Evolutionary conservation across 1,140 invertebrate species (phyloP), one percentile per base, ranked within the genome.

Genomic region (Campoletis sonorensis): DNA sequence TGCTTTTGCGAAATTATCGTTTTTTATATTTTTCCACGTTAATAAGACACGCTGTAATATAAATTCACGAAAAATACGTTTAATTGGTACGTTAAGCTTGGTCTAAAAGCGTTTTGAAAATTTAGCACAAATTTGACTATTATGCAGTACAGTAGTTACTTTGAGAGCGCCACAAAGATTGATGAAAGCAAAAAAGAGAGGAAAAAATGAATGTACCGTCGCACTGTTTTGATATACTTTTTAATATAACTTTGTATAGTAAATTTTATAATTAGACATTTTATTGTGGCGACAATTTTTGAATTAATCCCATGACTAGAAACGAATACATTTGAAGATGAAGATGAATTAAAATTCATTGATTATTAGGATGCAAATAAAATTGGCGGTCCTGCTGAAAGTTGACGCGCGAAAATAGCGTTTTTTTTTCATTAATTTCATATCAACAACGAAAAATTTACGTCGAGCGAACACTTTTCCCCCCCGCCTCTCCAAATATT

Each of bases 241-340:
- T 84, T 81, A 81, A 81, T 77, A 80, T 82, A 64, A 82, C 70
- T 37, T 79, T 81, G 79, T 84, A 82, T 84, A 81, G 76, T 84
- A 81, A 82, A 84, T 81, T 79, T 82, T 67, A 78, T 70, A 33
- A 81, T 79, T 82, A 70, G 73, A 84, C 68, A 82, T 78, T 81
- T 81, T 81, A 79, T 37, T 79, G 26, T 81, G 51, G 45, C 18
- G 33, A 54, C 68, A 73, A 67, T 15, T 15, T 51, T n/a, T 49
- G 16, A 73, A 64, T 81, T 68, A 77, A 81, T 81, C 37, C 37
- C 49, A 54, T 51, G 21, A 49, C 30, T 77, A 67, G 16, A 77
- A 79, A 72, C 61, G 5, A 79, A 79, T 71, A 64, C 40, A 80
- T 70, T 4, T 33, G 27, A 70, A 70, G 67, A 70, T 70, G 4